Evolutionary conservation across 2,888 invertebrate genomes (phyloP), one percentile per base, ranked within the genome.

Genomic region (Melieria omissa): DNA sequence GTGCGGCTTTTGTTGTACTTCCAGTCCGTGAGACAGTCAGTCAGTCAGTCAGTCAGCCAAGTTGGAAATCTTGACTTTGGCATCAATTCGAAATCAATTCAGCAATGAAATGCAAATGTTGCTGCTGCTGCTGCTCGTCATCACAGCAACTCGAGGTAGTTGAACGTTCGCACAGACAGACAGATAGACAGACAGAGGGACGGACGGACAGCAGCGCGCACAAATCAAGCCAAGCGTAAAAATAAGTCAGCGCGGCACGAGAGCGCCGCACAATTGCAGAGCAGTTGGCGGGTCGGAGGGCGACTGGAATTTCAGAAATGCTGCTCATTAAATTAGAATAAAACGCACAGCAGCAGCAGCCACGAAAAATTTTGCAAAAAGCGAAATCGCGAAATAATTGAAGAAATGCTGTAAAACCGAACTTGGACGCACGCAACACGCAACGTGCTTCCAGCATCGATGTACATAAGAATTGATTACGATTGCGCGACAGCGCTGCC

Each of bases 51-150:
- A 16, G 29, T 29, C 29, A 29, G 29, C 29, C 29, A 29, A 29
- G 55, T 10, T 12, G 9, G 14, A 5, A 4, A 9, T n/a, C 65
- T 65, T 64, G 55, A 46, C 68, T 71, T 71, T 71, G 66, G 71
- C 74, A 71, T 65, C 70, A 67, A 69, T 70, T 57, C 70, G 46
- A 71, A 71, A 71, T 66, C 66, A 70, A 69, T 71, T 71, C 65
- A 61, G 44, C 69, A 42, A 52, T 62, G 45, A 62, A 67, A 69
- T 63, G 69, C 55, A 69, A 69, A 69, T 67, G 60, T 60, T 60
- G 60, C 52, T 67, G 61, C n/a, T 60, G 47, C 67, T 60, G 61
- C 16, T 16, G 16, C 29, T 29, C 29, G 29, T 29, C 29, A 29
- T 3, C 2, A 3, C 29, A 29, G 29, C 29, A 29, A 29, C 29